These are phyloP conservation scores for Enteromius mattozi DNA, from an alignment of 2,797 vertebrate species.

Conservation along the genomic window DNA sequence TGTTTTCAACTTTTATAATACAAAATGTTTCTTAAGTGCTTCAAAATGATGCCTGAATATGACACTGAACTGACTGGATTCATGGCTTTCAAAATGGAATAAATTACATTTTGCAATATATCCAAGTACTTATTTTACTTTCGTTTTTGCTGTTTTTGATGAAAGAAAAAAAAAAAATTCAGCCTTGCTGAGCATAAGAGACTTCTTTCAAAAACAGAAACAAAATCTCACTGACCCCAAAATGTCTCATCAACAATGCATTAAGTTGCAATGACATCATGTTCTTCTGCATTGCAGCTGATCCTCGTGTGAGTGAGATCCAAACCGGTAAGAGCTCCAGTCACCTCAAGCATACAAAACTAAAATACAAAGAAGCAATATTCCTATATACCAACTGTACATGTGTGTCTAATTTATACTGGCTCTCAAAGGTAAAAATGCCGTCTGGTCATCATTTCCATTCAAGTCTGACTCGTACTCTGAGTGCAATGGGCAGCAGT, in stretches of 20 bases:
- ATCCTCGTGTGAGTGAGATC: constrained; percentile 92
- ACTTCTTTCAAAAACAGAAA: neutral
- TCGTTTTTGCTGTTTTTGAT: neutral
- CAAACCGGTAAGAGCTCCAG: constrained; percentile 84
- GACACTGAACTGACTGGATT: neutral
- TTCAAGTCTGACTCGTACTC: constrained; percentile 91
- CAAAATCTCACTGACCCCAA: neutral
- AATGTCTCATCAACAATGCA: constrained; percentile 1
- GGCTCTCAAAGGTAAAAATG: constrained; percentile 87
- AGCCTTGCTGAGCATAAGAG: neutral
- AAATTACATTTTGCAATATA: neutral
- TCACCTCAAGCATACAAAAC: neutral
- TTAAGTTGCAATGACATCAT: constrained; percentile 22
- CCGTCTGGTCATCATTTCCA: constrained; percentile 95
- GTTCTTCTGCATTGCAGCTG: constrained; percentile 80
- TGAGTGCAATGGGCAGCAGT: constrained; percentile 93
- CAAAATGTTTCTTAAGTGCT: neutral
- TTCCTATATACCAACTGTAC: neutral
- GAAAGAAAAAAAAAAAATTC: neutral
- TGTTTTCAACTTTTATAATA: neutral
- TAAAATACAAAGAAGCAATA: neutral
- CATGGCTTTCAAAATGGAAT: neutral
- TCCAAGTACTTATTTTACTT: neutral
- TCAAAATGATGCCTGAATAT: neutral
- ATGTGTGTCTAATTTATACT: neutral